Evolutionary conservation across 2,797 vertebrate species (phyloP).

Genomic region (Dryobates pubescens): DNA sequence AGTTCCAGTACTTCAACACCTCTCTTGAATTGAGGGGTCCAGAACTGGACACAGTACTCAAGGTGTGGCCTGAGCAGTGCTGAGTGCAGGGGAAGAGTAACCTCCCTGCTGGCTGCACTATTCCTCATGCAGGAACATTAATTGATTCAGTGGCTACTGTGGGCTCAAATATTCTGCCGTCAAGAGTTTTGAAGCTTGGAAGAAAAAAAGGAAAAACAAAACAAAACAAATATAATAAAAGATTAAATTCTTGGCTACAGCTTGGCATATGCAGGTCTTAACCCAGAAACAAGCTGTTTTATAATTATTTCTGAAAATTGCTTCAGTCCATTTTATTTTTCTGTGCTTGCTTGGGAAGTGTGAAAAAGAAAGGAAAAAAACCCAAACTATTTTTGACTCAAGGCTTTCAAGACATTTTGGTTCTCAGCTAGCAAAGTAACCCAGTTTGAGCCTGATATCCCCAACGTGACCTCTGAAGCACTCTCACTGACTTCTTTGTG

Average conservation of each 20-base stretch:
- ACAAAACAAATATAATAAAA: too few relatives aligned
- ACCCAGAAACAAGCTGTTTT: constrained; percentile 69
- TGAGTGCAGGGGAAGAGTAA: too few relatives aligned
- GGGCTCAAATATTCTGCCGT: constrained; percentile 54
- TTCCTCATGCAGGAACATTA: background rate
- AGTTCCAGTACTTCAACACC: too few relatives aligned
- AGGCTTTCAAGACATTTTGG: constrained; percentile 59
- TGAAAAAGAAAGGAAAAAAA: constrained; percentile 62
- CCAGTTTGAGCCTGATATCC: constrained; percentile 58
- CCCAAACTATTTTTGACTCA: constrained; percentile 55
- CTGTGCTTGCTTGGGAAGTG: constrained; percentile 57
- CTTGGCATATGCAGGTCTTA: constrained; percentile 67
- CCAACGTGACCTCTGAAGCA: background rate
- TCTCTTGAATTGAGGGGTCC: too few relatives aligned
- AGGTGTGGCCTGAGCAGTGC: too few relatives aligned
- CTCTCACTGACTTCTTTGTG: background rate
- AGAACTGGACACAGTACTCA: too few relatives aligned
- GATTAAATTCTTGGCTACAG: constrained; percentile 50
- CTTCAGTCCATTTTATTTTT: constrained; percentile 68
- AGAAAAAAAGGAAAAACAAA: background rate
- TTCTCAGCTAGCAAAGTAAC: constrained; percentile 47
- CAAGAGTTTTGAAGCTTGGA: constrained; percentile 35
- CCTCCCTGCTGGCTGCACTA: too few relatives aligned
- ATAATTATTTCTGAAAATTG: constrained; percentile 71
- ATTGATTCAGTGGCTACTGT: constrained; percentile 39